phyloP scores from a whole-genome alignment of 2,797 vertebrate species.

The Hippocampus kuda region DNA sequence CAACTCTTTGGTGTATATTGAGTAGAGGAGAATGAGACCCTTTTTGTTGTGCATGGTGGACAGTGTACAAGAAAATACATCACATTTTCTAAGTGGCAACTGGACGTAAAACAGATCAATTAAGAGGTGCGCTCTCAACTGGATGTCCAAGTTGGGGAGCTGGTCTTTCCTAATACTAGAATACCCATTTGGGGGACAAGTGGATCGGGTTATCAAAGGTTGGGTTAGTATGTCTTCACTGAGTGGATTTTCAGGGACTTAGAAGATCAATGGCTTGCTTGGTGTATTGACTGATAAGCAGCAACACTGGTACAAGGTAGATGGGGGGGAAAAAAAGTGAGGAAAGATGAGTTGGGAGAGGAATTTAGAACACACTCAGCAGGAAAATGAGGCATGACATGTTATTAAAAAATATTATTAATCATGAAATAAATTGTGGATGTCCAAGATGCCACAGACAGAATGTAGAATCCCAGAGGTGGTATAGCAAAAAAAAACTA shows the following conservation, averaged over 20 bases:
- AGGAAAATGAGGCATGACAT: too few species aligned
- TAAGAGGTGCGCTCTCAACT: not conserved
- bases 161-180: not conserved
- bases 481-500: not conserved
- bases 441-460: not conserved
- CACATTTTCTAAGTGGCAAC: not conserved
- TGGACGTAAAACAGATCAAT: not conserved
- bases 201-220: not conserved
- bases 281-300: not conserved
- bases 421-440: not conserved
- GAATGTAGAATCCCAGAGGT: not conserved
- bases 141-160: not conserved
- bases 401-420: too few species aligned
- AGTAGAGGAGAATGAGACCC: not conserved
- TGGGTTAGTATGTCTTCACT: not conserved
- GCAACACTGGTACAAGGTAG: not conserved
- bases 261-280: not conserved
- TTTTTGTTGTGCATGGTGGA: not conserved
- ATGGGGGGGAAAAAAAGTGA: not conserved
- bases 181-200: not conserved
- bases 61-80: not conserved
- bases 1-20: too few species aligned
- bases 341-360: not conserved
- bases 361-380: not conserved
- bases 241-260: constrained; percentile 1